Evolutionary conservation across 2,888 invertebrate genomes (phyloP).

Genomic region (Aromia moschata): DNA sequence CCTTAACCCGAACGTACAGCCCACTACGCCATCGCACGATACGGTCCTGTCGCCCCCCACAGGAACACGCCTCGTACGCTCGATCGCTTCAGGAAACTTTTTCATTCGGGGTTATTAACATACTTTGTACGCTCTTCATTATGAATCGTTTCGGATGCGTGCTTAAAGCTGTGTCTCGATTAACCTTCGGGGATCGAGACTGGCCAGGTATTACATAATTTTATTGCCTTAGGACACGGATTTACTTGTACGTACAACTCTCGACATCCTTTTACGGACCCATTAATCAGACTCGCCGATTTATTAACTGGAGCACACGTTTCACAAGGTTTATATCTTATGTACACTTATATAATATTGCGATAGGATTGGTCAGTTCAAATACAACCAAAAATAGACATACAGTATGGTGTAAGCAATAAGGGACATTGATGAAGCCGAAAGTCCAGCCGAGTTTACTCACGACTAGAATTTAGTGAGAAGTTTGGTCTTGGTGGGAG

Average conservation of each 20-base stretch:
- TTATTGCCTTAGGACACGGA: constrained; percentile 16
- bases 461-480: too few relatives aligned
- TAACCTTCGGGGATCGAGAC: constrained; percentile 40
- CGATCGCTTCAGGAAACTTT: constrained; percentile 52
- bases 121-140: constrained; percentile 56
- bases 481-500: too few relatives aligned
- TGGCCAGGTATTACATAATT: constrained; percentile 30
- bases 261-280: background rate
- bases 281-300: constrained; percentile 1
- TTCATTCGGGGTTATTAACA: constrained; percentile 53
- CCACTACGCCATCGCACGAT: too few relatives aligned
- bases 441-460: too few relatives aligned
- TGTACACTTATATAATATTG: too few relatives aligned
- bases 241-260: constrained; percentile 1
- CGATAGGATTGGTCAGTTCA: too few relatives aligned
- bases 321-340: too few relatives aligned
- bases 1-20: too few relatives aligned
- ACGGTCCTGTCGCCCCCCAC: constrained; percentile 27
- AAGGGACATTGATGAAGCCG: too few relatives aligned
- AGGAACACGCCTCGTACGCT: constrained; percentile 34
- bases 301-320: too few relatives aligned
- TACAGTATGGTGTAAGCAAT: too few relatives aligned
- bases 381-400: too few relatives aligned
- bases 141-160: constrained; percentile 45
- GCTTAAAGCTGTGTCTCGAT: constrained; percentile 40